Conservation (phyloP, 1,140 invertebrate genomes). For the Pseudomyrmex gracilis region DNA sequence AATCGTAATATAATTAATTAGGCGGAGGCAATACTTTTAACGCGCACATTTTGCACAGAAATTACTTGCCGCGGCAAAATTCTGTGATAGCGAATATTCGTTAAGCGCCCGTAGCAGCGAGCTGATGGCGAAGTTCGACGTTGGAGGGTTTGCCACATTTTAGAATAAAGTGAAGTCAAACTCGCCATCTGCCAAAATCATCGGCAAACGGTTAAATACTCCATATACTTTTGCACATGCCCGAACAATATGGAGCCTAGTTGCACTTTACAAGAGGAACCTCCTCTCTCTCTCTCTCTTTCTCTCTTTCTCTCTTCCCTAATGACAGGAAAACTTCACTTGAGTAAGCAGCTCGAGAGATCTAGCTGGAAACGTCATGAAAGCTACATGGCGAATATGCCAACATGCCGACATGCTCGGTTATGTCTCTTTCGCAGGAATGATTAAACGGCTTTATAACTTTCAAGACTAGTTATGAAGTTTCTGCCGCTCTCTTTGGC, state of each 20-base stretch:
- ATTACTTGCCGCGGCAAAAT: not conserved
- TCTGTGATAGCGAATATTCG: conserved; percentile 45
- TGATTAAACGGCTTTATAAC: conserved; percentile 53
- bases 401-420: conserved; percentile 16
- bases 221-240: conserved; percentile 13
- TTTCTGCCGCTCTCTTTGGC: not conserved
- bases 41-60: not conserved
- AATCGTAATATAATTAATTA: not conserved
- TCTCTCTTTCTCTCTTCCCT: not conserved
- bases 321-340: conserved; percentile 33
- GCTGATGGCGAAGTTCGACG: conserved; percentile 27
- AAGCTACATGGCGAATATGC: conserved; percentile 16
- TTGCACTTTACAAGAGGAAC: conserved; percentile 23
- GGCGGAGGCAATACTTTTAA: not conserved
- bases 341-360: conserved; percentile 1
- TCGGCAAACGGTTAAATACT: conserved; percentile 41
- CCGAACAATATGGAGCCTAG: conserved; percentile 53
- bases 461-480: conserved; percentile 48
- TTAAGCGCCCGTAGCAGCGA: conserved; percentile 7
- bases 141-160: conserved; percentile 30
- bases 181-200: conserved; percentile 39
- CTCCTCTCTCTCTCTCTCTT: too few relatives aligned
- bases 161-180: conserved; percentile 46
- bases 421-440: conserved; percentile 33
- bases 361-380: conserved; percentile 27